Base-by-base conservation (phyloP, 64 coral and sea anemone genomes). In the Porites australiensis region DNA sequence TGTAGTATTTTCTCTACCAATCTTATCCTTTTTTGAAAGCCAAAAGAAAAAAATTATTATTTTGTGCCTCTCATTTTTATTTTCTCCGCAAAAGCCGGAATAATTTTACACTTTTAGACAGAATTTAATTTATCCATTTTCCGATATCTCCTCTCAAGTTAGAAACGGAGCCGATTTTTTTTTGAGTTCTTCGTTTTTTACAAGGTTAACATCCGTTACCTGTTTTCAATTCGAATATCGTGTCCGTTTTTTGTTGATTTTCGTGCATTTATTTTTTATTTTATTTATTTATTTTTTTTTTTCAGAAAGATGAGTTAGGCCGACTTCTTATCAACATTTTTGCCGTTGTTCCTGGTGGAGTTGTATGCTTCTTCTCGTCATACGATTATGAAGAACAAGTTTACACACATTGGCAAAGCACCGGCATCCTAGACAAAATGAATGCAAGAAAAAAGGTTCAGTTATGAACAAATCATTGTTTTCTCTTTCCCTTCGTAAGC, bases 311-410 rank as follows among this genome's bases (percentile, higher is more conserved):
- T 8, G 97, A 99, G 71, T 70, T 95, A 50, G 91, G 97, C 57
- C 97, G 97, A 6, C 68, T 99, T 19, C 79, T 99, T 18, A 57
- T 87, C 21, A 99, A 99, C 19, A 91, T 94, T 65, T 99, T 94
- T 71, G 97, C 90, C 0, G 96, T 98, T 7, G 88, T 98, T 4
- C 96, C 96, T 15, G 96, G 93, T 48, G 96, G 96, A 4, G 65
- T 98, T 14, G 96, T 98, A 3, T 98, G 96, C 69, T 98, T 98
- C 78, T 98, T 98, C 65, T 89, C 96, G 3, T 98, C 96, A 6
- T 98, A 94, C 21, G 96, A 98, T 58, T 98, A 98, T 37, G 93
- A 90, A 63, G 75, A 98, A 27, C 87, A 94, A 21, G 93, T 95
- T 59, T 88, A 86, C 83, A 89, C 64, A 87, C 75, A 98, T 43